phyloP scores from a whole-genome alignment of 2,113 vertebrate genomes.

The Dipodomys spectabilis region DNA sequence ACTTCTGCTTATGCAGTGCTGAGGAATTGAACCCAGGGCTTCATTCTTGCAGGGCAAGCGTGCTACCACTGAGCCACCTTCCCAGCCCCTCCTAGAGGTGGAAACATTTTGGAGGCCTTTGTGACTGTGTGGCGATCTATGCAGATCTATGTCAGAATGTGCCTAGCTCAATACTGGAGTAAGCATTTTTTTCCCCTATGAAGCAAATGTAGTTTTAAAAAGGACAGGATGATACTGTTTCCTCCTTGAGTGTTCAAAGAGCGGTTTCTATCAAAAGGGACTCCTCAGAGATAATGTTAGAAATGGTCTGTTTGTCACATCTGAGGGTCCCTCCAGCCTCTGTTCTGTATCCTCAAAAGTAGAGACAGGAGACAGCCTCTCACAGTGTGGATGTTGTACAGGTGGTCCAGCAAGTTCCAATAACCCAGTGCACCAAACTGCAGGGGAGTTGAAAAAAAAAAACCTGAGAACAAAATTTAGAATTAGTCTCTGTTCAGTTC shows the following conservation, averaged over 20 bases:
- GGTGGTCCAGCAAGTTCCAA: neutral
- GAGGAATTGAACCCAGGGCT: too few relatives aligned
- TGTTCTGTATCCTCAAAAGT: neutral
- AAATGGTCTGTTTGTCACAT: neutral
- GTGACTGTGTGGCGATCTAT: neutral
- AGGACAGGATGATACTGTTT: neutral
- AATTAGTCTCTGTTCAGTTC: constrained; percentile 23
- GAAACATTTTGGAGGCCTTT: neutral
- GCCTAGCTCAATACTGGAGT: neutral
- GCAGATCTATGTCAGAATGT: neutral
- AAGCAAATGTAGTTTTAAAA: constrained; percentile 34
- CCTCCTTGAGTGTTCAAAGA: constrained; percentile 3
- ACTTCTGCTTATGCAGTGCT: too few relatives aligned
- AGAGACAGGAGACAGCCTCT: neutral
- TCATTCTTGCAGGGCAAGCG: too few relatives aligned
- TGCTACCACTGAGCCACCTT: too few relatives aligned
- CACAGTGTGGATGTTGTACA: neutral
- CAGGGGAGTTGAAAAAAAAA: constrained; percentile 25
- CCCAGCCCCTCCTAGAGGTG: neutral
- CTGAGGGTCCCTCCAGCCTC: neutral
- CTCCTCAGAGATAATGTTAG: neutral
- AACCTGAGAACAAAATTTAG: constrained; percentile 36
- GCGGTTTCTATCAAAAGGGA: neutral
- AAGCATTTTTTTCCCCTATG: neutral
- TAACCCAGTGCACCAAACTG: neutral